Base-by-base conservation (phyloP, 2,797 vertebrate species). In the Aphelocoma californica region DNA sequence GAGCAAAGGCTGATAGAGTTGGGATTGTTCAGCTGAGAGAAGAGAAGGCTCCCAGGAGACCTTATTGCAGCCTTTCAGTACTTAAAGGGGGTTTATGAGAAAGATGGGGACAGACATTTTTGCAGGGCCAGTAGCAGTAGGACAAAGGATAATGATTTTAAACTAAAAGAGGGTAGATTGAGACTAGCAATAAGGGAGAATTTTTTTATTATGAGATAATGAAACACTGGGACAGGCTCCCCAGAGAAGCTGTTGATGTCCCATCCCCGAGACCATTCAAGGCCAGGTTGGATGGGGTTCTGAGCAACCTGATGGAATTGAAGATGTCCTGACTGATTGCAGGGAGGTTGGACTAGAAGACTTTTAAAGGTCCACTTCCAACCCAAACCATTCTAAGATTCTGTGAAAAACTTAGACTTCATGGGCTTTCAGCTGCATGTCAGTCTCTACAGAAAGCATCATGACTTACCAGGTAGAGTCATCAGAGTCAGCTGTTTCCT, bases 181-280 rank as follows among this genome's bases (percentile, higher is more conserved):
- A 64, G 26, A 56, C 3, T 34, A 71, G 14, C 12, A 56, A 19
- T 23, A 23, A 7, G 18, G 25, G 62, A 54, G n/a, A 40, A 14
- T 5, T 14, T 60, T 56, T 81, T 66, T 45, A 9, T 40, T 10
- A 34, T 40, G 25, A 54, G 14, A 7, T 53, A 18, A 12, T n/a
- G n/a, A 38, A 48, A 36, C 9, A 25, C 9, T 25, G 19, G 18
- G 9, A 56, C 8, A 29, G 0, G 0, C n/a, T 44, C 24, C 24
- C 17, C 12, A 6, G 56, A 56, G 42, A 69, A 62, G 14, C 8
- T 70, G 42, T 48, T 10, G 12, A 18, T 36, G 11, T 36, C 42
- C 26, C 9, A 48, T 21, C 28, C 2, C 0, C 21, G 17, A 9
- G 31, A 56, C 6, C 29, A 14, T 44, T 57, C 19, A 82, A 32